Percentiles rank a stretch among this genome's conserved stretches.
These are phyloP conservation scores for Babylonia areolata DNA, from an alignment of 1,140 invertebrate genomes.

Conservation along the genomic window DNA sequence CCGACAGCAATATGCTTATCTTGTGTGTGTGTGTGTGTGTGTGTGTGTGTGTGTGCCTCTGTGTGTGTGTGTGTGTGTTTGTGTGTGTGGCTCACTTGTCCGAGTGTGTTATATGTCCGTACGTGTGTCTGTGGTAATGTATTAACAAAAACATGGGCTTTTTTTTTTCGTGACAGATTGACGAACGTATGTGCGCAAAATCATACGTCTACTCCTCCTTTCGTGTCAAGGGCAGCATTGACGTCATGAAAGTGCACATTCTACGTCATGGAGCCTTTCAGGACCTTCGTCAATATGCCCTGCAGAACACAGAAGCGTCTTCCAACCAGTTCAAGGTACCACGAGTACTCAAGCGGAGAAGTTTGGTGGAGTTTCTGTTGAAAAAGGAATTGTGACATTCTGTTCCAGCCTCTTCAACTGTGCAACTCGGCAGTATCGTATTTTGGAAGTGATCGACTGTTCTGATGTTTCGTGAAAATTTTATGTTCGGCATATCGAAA, in stretches of 20 bases:
- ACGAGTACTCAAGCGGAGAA: slow-evolving; percentile 63
- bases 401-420: no score
- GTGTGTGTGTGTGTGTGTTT: no score
- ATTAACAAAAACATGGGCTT: not conserved
- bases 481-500: no score
- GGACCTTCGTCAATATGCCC: slow-evolving; percentile 61
- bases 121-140: not conserved
- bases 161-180: slow-evolving; percentile 60
- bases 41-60: no score
- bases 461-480: no score
- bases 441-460: no score
- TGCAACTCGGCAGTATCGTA: no score
- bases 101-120: not conserved
- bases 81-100: not conserved
- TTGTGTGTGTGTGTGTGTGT: no score
- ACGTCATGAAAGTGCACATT: slow-evolving; percentile 61
- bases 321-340: slow-evolving; percentile 73
- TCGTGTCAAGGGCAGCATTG: slow-evolving; percentile 69
- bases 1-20: no score
- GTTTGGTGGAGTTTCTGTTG: slow-evolving; percentile 57
- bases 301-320: slow-evolving; percentile 61
- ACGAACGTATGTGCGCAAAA: slow-evolving; percentile 59
- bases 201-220: slow-evolving; percentile 72
- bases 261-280: slow-evolving; percentile 65
- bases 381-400: not conserved